phyloP scores from a whole-genome alignment of 2,113 vertebrate species.

The Chionomys nivalis region DNA sequence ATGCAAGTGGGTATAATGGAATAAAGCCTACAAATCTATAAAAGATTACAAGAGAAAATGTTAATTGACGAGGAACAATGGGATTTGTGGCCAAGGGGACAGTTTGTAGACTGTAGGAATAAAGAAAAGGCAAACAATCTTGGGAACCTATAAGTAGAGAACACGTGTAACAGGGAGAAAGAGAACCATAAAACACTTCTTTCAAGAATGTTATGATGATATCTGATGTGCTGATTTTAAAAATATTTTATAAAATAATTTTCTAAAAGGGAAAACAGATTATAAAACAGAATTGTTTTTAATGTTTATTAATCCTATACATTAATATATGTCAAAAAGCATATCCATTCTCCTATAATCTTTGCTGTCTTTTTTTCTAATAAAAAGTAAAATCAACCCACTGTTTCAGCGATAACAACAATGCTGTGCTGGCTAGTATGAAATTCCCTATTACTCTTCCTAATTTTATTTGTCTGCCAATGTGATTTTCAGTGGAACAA shows the following conservation, averaged over 20 bases:
- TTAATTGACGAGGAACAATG: no score
- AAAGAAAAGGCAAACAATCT: no score
- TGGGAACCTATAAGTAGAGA: background rate
- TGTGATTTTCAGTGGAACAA: conserved; percentile 59
- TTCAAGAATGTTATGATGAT: background rate
- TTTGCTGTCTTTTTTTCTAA: conserved; percentile 35
- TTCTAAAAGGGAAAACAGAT: background rate
- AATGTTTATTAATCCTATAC: background rate
- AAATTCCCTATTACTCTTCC: background rate
- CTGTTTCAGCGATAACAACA: conserved; percentile 64
- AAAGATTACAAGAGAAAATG: no score
- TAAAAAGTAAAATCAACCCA: conserved; percentile 59
- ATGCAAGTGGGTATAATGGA: background rate
- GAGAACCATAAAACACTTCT: background rate
- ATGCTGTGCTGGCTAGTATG: background rate
- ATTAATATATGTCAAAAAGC: background rate
- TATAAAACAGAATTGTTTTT: background rate
- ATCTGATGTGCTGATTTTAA: background rate
- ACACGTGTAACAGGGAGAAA: no score
- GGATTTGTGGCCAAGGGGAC: no score
- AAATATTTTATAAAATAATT: background rate
- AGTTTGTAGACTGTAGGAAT: background rate
- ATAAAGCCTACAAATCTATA: background rate
- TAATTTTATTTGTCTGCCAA: conserved; percentile 34
- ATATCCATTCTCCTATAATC: background rate